phyloP scores from a whole-genome alignment of 2,888 invertebrate species.

The Mesorhabditis belari region DNA sequence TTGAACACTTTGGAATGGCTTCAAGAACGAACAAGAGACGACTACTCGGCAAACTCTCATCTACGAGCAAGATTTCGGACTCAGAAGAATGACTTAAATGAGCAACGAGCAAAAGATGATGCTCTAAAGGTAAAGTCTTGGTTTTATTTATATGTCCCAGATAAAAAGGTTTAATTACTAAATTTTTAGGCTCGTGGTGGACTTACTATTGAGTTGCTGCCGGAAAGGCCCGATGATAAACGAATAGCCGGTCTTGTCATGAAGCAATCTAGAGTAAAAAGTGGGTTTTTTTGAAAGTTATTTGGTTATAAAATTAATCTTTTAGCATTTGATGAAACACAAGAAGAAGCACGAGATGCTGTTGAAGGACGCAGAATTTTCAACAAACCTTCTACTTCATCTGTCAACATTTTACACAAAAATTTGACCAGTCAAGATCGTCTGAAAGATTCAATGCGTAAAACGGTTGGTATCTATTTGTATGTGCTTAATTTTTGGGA shows the following conservation, averaged over 20 bases:
- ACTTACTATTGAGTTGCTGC: conserved; percentile 31
- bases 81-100: conserved; percentile 38
- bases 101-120: conserved; percentile 9
- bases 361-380: conserved; percentile 20
- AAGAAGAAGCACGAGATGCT: conserved; percentile 17
- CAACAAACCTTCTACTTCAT: conserved; percentile 8
- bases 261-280: conserved; percentile 30
- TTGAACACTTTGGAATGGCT: conserved; percentile 71
- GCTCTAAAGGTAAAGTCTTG: neutral
- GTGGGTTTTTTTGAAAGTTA: conserved; percentile 14
- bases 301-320: neutral
- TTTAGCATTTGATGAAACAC: conserved; percentile 28
- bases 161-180: conserved; percentile 41
- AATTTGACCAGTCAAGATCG: conserved; percentile 10
- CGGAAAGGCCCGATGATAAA: conserved; percentile 38
- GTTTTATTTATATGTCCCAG: conserved; percentile 19
- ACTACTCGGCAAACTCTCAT: conserved; percentile 80
- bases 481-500: neutral
- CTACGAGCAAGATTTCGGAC: conserved; percentile 77
- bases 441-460: conserved; percentile 16
- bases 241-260: conserved; percentile 37
- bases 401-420: conserved; percentile 5
- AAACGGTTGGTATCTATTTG: too few species aligned
- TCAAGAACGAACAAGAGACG: conserved; percentile 79
- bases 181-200: conserved; percentile 29